A percentile compares a stretch with the other conserved stretches of the same genome.
Evolutionary conservation across 2,113 vertebrate genomes (phyloP).

Genomic region (Nannobrachium achirus): DNA sequence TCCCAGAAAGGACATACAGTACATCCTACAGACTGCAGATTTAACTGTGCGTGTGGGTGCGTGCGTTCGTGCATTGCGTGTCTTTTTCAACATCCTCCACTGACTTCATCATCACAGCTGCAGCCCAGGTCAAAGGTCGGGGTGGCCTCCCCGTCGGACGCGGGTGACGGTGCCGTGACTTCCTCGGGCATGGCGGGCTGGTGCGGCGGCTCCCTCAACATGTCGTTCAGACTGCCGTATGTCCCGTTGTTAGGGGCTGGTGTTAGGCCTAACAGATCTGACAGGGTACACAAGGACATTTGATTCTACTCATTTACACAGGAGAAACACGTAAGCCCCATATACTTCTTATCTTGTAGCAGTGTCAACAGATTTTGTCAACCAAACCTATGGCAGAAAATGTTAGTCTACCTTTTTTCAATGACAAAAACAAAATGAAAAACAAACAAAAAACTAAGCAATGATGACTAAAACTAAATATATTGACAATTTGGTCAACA

Average conservation of each 20-base stretch:
- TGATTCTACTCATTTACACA: neutral
- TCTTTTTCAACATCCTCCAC: neutral
- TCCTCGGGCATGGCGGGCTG: constrained; percentile 88
- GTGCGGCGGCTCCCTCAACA: constrained; percentile 82
- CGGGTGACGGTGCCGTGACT: constrained; percentile 82
- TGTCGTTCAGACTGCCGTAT: constrained; percentile 91
- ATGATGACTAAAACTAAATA: no score
- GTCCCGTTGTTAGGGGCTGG: constrained; percentile 97
- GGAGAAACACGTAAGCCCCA: no score
- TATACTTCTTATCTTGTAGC: no score
- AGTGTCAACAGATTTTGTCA: no score
- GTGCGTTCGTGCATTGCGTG: neutral
- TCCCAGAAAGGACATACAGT: no score
- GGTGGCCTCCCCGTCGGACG: constrained; percentile 63
- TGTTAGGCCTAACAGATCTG: constrained; percentile 92
- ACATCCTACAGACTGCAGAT: no score
- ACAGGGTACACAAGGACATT: neutral
- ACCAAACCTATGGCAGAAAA: no score
- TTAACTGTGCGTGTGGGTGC: no score
- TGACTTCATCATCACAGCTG: constrained; percentile 92
- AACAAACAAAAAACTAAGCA: no score
- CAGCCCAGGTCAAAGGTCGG: constrained; percentile 87
- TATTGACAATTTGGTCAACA: no score
- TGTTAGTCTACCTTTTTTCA: no score
- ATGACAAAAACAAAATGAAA: no score